A percentile compares a stretch with the other conserved stretches of the same genome.
These are phyloP conservation scores for Alectoris magna DNA, from an alignment of 2,797 vertebrate genomes.

Conservation along the genomic window DNA sequence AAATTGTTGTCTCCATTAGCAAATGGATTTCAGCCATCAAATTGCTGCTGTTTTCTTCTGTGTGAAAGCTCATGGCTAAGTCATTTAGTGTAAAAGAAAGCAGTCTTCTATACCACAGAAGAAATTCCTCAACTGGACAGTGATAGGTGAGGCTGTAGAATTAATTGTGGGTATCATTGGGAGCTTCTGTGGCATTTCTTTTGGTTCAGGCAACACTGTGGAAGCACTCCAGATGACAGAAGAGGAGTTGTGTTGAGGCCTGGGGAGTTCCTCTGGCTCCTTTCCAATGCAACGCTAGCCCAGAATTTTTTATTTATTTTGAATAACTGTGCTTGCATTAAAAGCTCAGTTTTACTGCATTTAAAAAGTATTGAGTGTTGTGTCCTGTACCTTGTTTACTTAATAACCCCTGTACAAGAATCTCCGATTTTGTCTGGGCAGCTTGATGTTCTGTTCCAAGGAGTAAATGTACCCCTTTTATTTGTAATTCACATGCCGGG, in stretches of 20 bases:
- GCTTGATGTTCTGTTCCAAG: neutral
- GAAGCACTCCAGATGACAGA: neutral
- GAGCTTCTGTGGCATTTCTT: neutral
- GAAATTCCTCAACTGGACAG: neutral
- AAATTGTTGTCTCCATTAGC: slow-evolving; percentile 25
- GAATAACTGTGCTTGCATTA: neutral
- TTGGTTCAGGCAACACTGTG: neutral
- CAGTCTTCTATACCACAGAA: neutral
- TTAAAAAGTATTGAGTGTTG: slow-evolving; percentile 15
- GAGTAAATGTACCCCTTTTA: neutral
- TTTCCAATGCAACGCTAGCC: neutral
- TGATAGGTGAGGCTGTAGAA: neutral
- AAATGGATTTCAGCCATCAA: neutral
- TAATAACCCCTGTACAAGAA: neutral
- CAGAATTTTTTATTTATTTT: neutral
- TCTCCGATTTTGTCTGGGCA: neutral
- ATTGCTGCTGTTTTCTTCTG: neutral
- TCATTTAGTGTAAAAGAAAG: neutral
- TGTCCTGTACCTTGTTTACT: slow-evolving; percentile 28
- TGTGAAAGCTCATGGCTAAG: neutral
- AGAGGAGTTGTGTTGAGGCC: slow-evolving; percentile 11
- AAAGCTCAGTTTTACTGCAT: neutral
- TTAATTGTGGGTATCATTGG: neutral
- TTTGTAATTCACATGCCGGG: neutral
- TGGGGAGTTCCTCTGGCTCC: neutral